Evolutionary conservation across 1,140 invertebrate species (phyloP), one percentile per base, ranked within the genome.

Genomic region (Armadillidium nasatum): DNA sequence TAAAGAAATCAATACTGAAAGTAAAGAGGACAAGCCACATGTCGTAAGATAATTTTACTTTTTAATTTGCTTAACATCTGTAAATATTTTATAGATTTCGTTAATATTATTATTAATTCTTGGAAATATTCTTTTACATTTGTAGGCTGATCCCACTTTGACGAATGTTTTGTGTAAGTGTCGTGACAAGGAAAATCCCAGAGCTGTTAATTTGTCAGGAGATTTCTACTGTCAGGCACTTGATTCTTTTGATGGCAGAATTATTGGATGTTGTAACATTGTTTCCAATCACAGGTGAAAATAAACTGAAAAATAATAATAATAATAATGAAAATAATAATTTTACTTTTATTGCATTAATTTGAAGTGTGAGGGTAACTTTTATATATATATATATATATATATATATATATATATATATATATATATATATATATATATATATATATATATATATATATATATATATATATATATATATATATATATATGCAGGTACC

Each of bases 231-330:
- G 90, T 80, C 89, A 90, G 74, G 93, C 92, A 43, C 88, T 94
- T 68, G 93, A 95, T 83, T 89, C 89, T 43, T 90, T 94, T 72
- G 92, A 94, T 83, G 90, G 90, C 11, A 88, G 90, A 79, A 84
- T 92, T 44, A 88, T 94, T 66, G 93, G 93, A 0, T 96, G 93
- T 83, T 92, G 90, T 76, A 93, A 93, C 85, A 87, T 89, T 74
- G 89, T 91, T 3, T 87, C 88, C 71, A 86, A 84, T 44, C 83
- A 86, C 44, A 80, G 72, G 79, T 80, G 71, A 80, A 76, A 60
- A 19, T 60, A 6, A 33, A 33, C 6, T 33, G 33, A 33, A 33
- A 33, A 33, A 33, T 33, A 33, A 33, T 33, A 33, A 33, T 33
- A 33, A 33, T n/a, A n/a, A n/a, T n/a, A n/a, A n/a, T n/a, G n/a